Base-by-base conservation (phyloP, 2,888 invertebrate species). In the Plebejus melissa region DNA sequence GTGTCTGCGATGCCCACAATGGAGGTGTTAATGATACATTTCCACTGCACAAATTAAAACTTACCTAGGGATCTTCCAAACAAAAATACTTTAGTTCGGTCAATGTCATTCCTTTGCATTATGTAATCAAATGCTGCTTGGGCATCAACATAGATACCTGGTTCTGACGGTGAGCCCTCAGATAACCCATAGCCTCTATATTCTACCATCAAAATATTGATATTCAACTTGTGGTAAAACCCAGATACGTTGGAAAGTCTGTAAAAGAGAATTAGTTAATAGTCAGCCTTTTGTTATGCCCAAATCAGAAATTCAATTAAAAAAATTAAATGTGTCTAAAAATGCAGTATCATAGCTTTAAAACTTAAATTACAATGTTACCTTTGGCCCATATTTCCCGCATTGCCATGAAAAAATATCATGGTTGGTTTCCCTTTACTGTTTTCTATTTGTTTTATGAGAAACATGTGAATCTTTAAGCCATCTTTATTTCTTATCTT, bases 381-480 rank as follows among this genome's bases (percentile, higher is more conserved):
- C 96, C 97, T 96, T 86, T 99, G 98, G 0, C 99, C 99, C 95
- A 99, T 98, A 87, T 99, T 99, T 16, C 99, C 99, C 75, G 99
- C 99, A 95, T 99, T 99, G 6, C 99, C 99, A 94, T 99, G 99
- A 80, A 99, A 96, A 90, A 97, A 98, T 74, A 99, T 91, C 84
- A 99, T 94, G 11, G 98, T 98, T 0, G 98, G 97, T 75, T 95
- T 95, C 82, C 95, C 94, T 80, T 95, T 95, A 81, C 95, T 95
- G 79, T 95, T 95, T 71, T 95, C 95, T 1, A 95, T 92, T 86
- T 98, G 98, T 82, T 96, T 95, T 78, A 98, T 96, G 83, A 97
- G 96, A 86, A 96, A 98, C 88, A 97, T 95, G 82, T 98, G 97
- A 74, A 98, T 93, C 82, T 95, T 95, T 4, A 96, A 95, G 38